These are phyloP conservation scores for Cephus runcator DNA, from an alignment of 2,888 invertebrate species.

Conservation along the genomic window DNA sequence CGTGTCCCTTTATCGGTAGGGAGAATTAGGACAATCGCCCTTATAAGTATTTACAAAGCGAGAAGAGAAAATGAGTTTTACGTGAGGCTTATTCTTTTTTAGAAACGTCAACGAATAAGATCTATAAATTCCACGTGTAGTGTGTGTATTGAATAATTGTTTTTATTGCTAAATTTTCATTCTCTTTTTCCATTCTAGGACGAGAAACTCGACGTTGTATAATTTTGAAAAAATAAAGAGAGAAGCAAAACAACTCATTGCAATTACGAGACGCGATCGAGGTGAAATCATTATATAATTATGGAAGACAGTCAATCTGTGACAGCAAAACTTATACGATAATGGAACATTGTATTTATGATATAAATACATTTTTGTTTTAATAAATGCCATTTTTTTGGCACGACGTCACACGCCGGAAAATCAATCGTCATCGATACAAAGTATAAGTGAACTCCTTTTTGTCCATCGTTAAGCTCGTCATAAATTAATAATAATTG, in stretches of 20 bases:
- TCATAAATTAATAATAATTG: neutral
- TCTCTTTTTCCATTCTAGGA: neutral
- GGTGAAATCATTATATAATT: neutral
- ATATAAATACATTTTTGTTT: neutral
- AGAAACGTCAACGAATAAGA: neutral
- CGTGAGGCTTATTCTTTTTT: neutral
- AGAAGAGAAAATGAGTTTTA: neutral
- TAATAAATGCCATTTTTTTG: neutral
- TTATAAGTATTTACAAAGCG: neutral
- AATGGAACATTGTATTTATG: neutral
- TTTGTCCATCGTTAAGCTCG: neutral
- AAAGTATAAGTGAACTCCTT: neutral
- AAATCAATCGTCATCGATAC: neutral
- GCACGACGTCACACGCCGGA: neutral
- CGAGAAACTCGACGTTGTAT: neutral
- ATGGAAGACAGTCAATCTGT: neutral
- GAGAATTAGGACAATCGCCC: neutral
- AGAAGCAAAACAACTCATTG: neutral
- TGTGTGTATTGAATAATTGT: neutral
- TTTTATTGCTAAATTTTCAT: neutral
- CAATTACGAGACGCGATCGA: neutral
- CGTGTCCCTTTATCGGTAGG: neutral
- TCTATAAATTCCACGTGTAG: neutral
- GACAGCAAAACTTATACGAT: neutral
- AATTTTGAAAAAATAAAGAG: neutral